Evolutionary conservation across 2,797 vertebrate species (phyloP).

Genomic region (Alca torda): DNA sequence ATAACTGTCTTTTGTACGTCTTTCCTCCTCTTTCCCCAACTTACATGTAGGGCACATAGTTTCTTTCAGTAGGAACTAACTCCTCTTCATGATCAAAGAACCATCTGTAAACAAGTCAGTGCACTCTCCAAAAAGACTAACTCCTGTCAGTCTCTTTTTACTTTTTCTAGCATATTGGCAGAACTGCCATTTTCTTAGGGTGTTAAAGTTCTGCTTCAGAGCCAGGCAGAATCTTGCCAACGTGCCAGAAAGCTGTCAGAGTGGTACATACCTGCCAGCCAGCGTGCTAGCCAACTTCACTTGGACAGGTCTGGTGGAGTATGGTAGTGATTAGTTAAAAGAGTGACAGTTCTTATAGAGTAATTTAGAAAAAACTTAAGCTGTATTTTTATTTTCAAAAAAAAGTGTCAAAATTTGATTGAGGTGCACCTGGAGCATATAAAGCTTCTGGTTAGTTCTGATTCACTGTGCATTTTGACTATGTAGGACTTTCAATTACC

Average conservation of each 20-base stretch:
- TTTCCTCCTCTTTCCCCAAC: not conserved
- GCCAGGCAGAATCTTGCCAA: conserved; percentile 53
- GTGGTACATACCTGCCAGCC: conserved; percentile 34
- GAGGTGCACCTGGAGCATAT: not conserved
- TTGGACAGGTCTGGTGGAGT: conserved; percentile 54
- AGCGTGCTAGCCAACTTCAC: conserved; percentile 11
- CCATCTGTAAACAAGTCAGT: conserved; percentile 48
- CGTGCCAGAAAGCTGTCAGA: conserved; percentile 60
- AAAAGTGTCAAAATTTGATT: not conserved
- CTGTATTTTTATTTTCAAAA: not conserved
- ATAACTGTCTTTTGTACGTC: not conserved
- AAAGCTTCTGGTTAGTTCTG: not conserved
- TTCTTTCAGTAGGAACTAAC: not conserved
- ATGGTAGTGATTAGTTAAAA: conserved; percentile 60
- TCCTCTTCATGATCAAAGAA: conserved; percentile 42
- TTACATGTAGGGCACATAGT: not conserved
- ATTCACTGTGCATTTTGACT: conserved; percentile 11
- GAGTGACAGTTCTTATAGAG: conserved; percentile 28
- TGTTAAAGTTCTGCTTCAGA: conserved; percentile 61
- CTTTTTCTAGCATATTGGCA: conserved; percentile 36
- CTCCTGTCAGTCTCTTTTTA: conserved; percentile 21
- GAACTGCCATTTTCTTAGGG: conserved; percentile 42
- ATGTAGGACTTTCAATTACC: not conserved
- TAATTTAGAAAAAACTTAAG: conserved; percentile 24
- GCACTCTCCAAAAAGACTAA: not conserved